Base-by-base conservation (phyloP, 2,113 vertebrate species). In the Phalacrocorax aristotelis region DNA sequence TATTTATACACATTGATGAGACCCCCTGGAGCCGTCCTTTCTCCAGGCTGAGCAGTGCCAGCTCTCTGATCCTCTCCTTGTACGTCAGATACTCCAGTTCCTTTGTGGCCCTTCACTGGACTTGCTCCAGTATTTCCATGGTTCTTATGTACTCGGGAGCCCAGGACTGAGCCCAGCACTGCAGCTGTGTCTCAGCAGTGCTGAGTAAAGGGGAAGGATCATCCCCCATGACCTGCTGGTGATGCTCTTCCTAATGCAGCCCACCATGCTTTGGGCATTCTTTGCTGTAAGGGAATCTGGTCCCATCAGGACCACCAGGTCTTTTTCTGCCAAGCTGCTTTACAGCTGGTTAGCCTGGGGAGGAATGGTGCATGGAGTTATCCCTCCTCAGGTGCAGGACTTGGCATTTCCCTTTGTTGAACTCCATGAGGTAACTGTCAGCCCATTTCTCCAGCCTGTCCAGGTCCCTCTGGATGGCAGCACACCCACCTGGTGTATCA, bases 231-330 rank as follows among this genome's bases (percentile, higher is more conserved):
- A 38, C 12, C 7, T 27, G 22, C 61, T 83, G 61, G 29, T 72
- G 54, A 3, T 62, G 25, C 13, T 64, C 1, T 83, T 79, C 29
- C 21, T 65, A 36, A 14, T 51, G 44, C 34, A 44, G 70, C 40
- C 36, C 29, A 29, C 0, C 0, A 36, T 55, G 49, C 7, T 75
- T 92, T 83, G 70, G n/a, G 23, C 49, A 2, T 57, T 42, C 4
- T 82, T 68, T 36, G 29, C 51, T 70, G 36, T 12, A 29, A 83
- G 65, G 32, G 21, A 38, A 20, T 23, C n/a, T 13, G 32, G 21
- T 74, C n/a, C n/a, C 38, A 14, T 36, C 38, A 40, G 38, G 64
- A 64, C 49, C 38, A 32, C 40, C 10, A n/a, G 15, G 11, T 40
- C 16, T 27, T 74, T 48, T 75, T 89, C 46, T 83, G 10, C 34